These are phyloP conservation scores for Bungarus multicinctus DNA, from an alignment of 2,113 vertebrate genomes.

Conservation along the genomic window DNA sequence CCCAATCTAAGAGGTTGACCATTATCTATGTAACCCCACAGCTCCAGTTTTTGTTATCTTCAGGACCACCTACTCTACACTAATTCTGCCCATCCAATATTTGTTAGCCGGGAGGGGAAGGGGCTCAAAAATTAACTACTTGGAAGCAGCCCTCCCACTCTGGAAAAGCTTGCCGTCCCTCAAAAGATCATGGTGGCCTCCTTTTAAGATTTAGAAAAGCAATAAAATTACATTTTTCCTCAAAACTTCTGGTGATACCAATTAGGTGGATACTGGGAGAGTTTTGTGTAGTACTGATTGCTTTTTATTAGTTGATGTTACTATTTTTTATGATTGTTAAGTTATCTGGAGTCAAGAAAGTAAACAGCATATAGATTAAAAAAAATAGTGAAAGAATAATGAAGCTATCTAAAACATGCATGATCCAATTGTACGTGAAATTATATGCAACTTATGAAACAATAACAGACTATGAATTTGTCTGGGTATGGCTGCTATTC, in stretches of 20 bases:
- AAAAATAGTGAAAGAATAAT: background rate
- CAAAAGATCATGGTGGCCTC: background rate
- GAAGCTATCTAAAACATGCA: background rate
- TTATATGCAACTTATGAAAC: background rate
- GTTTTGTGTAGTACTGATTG: background rate
- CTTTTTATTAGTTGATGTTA: background rate
- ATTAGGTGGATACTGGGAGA: background rate
- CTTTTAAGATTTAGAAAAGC: background rate
- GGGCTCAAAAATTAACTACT: background rate
- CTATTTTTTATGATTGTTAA: background rate
- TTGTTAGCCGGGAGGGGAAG: background rate
- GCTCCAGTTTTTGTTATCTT: background rate
- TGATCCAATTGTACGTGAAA: background rate
- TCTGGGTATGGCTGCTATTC: background rate
- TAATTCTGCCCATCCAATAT: background rate
- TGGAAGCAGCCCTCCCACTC: background rate
- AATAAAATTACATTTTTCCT: background rate
- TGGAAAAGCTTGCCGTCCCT: background rate
- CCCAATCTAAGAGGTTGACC: background rate
- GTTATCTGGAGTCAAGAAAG: background rate
- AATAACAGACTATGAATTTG: background rate
- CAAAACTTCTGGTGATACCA: background rate
- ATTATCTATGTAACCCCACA: background rate
- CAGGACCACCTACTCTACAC: background rate
- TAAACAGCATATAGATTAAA: background rate